Conservation (phyloP, 1,140 invertebrate species). For the Glossosoma conforme region DNA sequence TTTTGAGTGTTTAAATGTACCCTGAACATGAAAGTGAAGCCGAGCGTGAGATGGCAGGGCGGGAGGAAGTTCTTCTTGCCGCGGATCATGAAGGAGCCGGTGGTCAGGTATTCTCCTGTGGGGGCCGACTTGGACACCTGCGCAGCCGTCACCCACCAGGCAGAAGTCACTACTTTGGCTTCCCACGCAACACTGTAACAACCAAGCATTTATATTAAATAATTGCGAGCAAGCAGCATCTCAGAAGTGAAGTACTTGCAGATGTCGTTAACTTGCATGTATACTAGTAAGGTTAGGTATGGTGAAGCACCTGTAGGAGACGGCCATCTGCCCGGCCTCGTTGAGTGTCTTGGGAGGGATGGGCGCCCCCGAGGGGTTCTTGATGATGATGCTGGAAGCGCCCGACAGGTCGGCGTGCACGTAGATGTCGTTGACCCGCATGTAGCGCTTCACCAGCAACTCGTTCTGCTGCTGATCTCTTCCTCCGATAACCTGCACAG, state of each 20-base stretch:
- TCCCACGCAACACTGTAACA: slow-evolving; percentile 87
- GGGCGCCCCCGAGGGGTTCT: slow-evolving; percentile 70
- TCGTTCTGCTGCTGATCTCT: slow-evolving; percentile 98
- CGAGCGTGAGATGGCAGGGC: slow-evolving; percentile 85
- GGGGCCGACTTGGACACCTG: slow-evolving; percentile 99
- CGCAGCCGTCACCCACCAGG: slow-evolving; percentile 94
- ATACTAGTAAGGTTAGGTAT: not conserved
- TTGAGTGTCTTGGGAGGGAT: slow-evolving; percentile 92
- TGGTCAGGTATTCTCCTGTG: slow-evolving; percentile 92
- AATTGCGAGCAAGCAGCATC: not conserved
- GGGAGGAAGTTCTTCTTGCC: slow-evolving; percentile 98
- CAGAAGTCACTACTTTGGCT: slow-evolving; percentile 88
- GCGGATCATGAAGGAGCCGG: slow-evolving; percentile 97
- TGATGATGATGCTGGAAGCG: slow-evolving; percentile 90
- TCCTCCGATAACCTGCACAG: slow-evolving; percentile 80
- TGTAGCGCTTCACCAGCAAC: slow-evolving; percentile 90
- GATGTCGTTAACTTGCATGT: not conserved
- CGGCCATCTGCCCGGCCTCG: slow-evolving; percentile 95
- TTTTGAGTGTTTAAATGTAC: slow-evolving; percentile 12
- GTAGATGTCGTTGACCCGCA: slow-evolving; percentile 79
- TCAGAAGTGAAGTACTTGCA: not conserved
- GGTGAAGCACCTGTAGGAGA: slow-evolving; percentile 80
- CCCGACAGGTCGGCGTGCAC: slow-evolving; percentile 95
- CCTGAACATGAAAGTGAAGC: slow-evolving; percentile 89
- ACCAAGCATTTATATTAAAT: slow-evolving; percentile 7